phyloP scores from a whole-genome alignment of 2,113 vertebrate genomes.

The Pygoscelis antarcticus region DNA sequence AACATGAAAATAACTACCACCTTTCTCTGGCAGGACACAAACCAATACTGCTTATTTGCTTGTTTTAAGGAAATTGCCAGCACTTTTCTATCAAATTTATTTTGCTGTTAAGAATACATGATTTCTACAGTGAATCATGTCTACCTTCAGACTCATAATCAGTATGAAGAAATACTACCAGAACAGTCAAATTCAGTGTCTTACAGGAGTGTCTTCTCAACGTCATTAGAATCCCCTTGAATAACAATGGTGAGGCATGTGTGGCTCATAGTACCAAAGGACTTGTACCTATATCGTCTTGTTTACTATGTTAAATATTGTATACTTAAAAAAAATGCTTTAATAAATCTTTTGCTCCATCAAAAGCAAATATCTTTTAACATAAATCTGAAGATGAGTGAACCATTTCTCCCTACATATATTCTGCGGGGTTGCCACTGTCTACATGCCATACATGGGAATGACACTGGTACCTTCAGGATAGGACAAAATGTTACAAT shows the following conservation, averaged over 20 bases:
- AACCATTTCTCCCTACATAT: not conserved
- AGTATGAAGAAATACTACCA: not conserved
- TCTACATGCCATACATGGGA: not conserved
- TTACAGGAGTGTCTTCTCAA: not conserved
- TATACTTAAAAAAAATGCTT: not conserved
- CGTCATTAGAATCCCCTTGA: not conserved
- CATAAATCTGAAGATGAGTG: conserved; percentile 14
- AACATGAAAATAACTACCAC: not conserved
- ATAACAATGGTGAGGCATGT: not conserved
- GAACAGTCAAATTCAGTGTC: not conserved
- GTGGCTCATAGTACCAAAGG: not conserved
- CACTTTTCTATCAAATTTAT: not conserved
- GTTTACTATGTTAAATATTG: not conserved
- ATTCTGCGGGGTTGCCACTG: not conserved
- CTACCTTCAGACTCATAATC: not conserved
- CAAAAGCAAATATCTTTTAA: conserved; percentile 28
- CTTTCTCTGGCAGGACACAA: not conserved
- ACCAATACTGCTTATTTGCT: not conserved
- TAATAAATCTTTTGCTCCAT: not conserved
- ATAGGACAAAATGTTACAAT: not conserved
- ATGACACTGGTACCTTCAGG: not conserved
- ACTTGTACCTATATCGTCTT: not conserved
- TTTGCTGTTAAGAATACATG: not conserved
- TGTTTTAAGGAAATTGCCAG: not conserved
- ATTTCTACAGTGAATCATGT: not conserved